Evolutionary conservation across 2,888 invertebrate genomes (phyloP).

Genomic region (Rhagonycha fulva): DNA sequence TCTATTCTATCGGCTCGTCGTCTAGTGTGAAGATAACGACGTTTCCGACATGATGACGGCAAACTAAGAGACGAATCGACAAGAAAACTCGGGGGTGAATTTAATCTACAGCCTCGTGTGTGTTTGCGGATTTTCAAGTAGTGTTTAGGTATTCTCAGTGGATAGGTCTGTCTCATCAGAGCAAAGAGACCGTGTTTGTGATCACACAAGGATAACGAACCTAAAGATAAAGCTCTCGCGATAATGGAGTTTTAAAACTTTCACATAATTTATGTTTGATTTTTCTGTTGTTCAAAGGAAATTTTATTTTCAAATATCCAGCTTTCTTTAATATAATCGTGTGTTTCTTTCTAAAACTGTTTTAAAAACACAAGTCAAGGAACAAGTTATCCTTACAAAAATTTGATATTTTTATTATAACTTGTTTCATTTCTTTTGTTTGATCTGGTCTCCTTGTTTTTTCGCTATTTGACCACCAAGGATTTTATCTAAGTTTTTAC

Average conservation of each 20-base stretch:
- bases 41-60: conserved; percentile 53
- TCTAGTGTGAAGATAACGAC: conserved; percentile 55
- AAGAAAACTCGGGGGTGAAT: conserved; percentile 51
- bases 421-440: conserved; percentile 36
- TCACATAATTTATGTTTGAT: conserved; percentile 35
- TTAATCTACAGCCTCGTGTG: conserved; percentile 52
- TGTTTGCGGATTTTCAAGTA: conserved; percentile 56
- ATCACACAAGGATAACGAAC: conserved; percentile 48
- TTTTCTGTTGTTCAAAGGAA: conserved; percentile 11
- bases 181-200: conserved; percentile 44
- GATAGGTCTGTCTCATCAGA: conserved; percentile 53
- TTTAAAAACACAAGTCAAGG: not conserved
- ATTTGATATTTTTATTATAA: conserved; percentile 31
- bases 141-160: conserved; percentile 54
- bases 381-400: conserved; percentile 6
- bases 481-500: conserved; percentile 44
- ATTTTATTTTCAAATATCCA: not conserved
- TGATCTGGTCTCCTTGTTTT: conserved; percentile 33
- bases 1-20: conserved; percentile 48
- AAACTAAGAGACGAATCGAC: conserved; percentile 55
- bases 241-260: conserved; percentile 37
- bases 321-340: not conserved
- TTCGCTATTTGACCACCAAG: conserved; percentile 35
- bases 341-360: conserved; percentile 6
- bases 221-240: conserved; percentile 36